Conservation (phyloP, 2,888 invertebrate species). For the Thysanoteuthis rhombus region DNA sequence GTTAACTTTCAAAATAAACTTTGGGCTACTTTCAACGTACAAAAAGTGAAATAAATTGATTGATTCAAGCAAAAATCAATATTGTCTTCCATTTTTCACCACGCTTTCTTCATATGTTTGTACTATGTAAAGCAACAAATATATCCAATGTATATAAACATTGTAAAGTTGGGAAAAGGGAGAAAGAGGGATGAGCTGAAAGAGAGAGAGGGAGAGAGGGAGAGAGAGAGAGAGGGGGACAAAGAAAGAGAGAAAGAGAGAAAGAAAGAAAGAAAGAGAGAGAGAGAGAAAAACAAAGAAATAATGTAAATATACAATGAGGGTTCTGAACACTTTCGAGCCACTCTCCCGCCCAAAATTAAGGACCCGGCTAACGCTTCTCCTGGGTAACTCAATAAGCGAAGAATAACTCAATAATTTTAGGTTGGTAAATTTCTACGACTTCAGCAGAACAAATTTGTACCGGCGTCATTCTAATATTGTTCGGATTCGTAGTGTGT, state of each 20-base stretch:
- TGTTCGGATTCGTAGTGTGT: not conserved
- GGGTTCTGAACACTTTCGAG: not conserved
- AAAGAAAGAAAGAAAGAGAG: too few species aligned
- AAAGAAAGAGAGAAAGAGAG: too few species aligned
- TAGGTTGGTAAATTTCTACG: not conserved
- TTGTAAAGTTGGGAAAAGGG: not conserved
- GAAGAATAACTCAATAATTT: not conserved
- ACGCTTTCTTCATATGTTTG: too few species aligned
- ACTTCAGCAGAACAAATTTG: not conserved
- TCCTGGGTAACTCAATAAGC: not conserved
- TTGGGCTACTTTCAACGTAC: too few species aligned
- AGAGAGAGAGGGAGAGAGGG: too few species aligned
- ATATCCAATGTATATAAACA: not conserved
- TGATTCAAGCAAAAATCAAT: not conserved
- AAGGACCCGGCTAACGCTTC: not conserved
- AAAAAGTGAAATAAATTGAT: not conserved
- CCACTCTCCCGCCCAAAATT: not conserved
- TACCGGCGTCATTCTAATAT: not conserved
- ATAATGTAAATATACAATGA: not conserved
- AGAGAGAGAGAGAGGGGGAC: too few species aligned
- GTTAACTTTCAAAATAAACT: too few species aligned
- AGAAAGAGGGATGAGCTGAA: too few species aligned
- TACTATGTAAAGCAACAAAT: not conserved
- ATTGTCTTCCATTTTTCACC: not conserved
- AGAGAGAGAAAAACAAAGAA: too few species aligned